phyloP scores from a whole-genome alignment of 1,140 invertebrate genomes.

The Lordiphosa stackelbergi region DNA sequence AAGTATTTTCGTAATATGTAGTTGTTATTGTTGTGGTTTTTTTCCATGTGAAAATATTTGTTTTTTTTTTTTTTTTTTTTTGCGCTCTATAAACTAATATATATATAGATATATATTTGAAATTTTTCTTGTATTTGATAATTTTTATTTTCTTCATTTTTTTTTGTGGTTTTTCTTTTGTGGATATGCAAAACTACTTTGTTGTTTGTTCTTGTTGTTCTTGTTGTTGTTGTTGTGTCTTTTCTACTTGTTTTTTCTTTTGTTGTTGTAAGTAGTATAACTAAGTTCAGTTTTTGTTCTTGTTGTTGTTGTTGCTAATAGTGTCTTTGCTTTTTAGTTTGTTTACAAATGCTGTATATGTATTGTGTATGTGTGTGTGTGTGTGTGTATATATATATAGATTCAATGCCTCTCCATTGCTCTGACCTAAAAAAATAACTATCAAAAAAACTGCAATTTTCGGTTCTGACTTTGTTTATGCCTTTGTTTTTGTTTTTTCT shows the following conservation, averaged over 20 bases:
- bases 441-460: constrained; percentile 70
- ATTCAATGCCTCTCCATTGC: constrained; percentile 67
- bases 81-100: constrained; percentile 63
- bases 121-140: constrained; percentile 29
- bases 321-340: constrained; percentile 11
- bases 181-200: constrained; percentile 75
- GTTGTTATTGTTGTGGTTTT: constrained; percentile 30
- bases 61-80: constrained; percentile 9
- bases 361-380: constrained; percentile 51
- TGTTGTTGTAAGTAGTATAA: constrained; percentile 26
- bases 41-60: constrained; percentile 64
- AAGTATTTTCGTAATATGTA: constrained; percentile 37
- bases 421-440: constrained; percentile 70
- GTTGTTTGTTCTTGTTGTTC: constrained; percentile 52
- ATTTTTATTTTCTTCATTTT: constrained; percentile 20
- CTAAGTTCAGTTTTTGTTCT: constrained; percentile 27
- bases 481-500: constrained; percentile 13
- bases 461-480: constrained; percentile 48
- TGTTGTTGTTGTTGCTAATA: constrained; percentile 19
- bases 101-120: constrained; percentile 42
- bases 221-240: constrained; percentile 50
- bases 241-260: constrained; percentile 25
- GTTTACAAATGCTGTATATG: constrained; percentile 28
- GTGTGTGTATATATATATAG: constrained; percentile 45
- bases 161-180: constrained; percentile 17